Base-by-base conservation (phyloP, 2,888 invertebrate species). In the Aleiodes testaceus region DNA sequence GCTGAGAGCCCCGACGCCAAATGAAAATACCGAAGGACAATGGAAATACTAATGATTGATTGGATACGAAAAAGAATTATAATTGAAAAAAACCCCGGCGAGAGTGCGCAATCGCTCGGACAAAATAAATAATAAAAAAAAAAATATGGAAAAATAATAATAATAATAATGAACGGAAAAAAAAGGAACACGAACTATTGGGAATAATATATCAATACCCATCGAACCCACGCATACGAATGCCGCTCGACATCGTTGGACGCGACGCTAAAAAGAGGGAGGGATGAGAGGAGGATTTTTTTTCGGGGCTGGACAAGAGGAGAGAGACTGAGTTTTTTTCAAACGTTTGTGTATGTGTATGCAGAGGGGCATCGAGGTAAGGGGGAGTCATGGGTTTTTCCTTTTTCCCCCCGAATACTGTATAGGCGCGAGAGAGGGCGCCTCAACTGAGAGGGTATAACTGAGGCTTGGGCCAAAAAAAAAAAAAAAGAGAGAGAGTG, bases 11-110 rank as follows among this genome's bases (percentile, higher is more conserved):
- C 82, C 81, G 82, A 84, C 82, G 84, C 84, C 85, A 85, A 86
- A 87, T 87, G 87, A 86, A 87, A 87, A 87, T 86, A 85, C 86
- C 86, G 85, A 85, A 87, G 85, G 85, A 87, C 87, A 87, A 87
- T 87, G 87, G 87, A 86, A 87, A 87, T 87, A 87, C 86, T 87
- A 87, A 87, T 87, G 87, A 87, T 87, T 87, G 87, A 87, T 87
- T 87, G 87, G 86, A 87, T 86, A 87, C 86, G 86, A 87, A 86
- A 87, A 87, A 86, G 86, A 87, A 87, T 87, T 86, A 87, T 87
- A 87, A 86, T 87, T 86, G 85, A 87, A 87, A 87, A 86, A 85
- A 86, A 85, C 84, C 83, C 82, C 80, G 83, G 80, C n/a, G 78
- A 80, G 82, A 59, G 59, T 59, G 36, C 36, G 59, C 59, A 42